Evolutionary conservation across 1,140 invertebrate genomes (phyloP), one percentile per base, ranked within the genome.

Genomic region (Brachionus manjavacas): DNA sequence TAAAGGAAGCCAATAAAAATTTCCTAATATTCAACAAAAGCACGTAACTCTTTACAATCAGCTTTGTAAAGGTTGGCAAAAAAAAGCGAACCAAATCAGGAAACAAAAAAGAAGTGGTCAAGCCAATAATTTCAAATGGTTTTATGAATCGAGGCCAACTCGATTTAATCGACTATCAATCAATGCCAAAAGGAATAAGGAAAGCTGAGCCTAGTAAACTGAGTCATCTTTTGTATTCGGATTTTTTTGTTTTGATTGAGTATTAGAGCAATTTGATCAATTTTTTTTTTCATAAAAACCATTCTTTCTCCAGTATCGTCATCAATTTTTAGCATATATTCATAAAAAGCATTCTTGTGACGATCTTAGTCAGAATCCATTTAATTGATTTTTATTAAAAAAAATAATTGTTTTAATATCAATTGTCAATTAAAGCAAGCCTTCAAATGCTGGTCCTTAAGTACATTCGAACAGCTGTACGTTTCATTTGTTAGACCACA

Each of bases 161-260:
- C 60, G 84, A 86, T 55, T 41, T 86, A 4, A 84, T 85, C n/a
- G 85, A 86, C 41, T 41, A 74, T 39, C 84, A 85, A 12, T 85
- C 85, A 23, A 55, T 52, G 23, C 12, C 76, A 7, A 55, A 85
- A 52, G 23, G 52, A 1, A 41, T 79, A 60, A 85, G 74, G 81
- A 86, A 86, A 28, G n/a, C n/a, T n/a, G n/a, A n/a, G n/a, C n/a
- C n/a, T 39, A 70, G 14, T 70, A 70, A 14, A 39, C 28, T 70
- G 70, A 74, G 39, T 46, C 39, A 41, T 74, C 70, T 74, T 74
- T 74, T 14, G 35, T 46, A 16, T 74, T 74, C 3, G 70, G 70
- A 41, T 74, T 74, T 39, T 39, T 74, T 74, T 74, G 39, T 74
- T 74, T 74, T 41, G 31, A 64, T 64, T 64, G 2, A 64, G 25